Conservation (phyloP, 2,113 vertebrate genomes). For the Salvelinus fontinalis region DNA sequence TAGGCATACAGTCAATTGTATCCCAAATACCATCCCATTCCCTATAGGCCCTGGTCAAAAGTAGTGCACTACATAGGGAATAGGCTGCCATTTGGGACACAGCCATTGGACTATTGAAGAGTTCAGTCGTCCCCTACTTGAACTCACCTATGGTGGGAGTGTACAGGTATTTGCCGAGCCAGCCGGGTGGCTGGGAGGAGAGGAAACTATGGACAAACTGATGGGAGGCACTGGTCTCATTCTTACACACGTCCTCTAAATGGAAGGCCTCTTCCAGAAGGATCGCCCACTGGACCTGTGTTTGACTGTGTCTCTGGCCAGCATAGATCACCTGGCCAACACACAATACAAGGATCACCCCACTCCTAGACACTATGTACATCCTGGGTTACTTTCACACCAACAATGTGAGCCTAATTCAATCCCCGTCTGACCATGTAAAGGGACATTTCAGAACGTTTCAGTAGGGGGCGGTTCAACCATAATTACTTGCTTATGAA, state of each 20-base stretch:
- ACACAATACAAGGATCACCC: background rate
- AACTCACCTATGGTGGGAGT: conserved; percentile 85
- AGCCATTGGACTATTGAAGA: too few species aligned
- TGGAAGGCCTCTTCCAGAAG: conserved; percentile 87
- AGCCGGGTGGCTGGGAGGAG: conserved; percentile 72
- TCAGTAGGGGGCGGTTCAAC: background rate
- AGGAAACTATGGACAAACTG: conserved; percentile 83
- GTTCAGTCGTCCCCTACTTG: background rate
- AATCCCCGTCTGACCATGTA: too few species aligned
- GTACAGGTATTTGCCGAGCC: conserved; percentile 81
- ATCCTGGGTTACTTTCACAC: too few species aligned
- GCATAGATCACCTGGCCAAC: conserved; percentile 82
- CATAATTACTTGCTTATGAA: conserved; percentile 85
- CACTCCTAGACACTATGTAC: too few species aligned
- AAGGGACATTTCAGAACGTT: background rate
- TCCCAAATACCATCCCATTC: too few species aligned
- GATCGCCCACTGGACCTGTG: conserved; percentile 87
- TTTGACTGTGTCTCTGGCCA: conserved; percentile 85
- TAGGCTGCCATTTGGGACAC: too few species aligned
- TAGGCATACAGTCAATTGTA: too few species aligned
- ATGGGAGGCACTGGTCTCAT: conserved; percentile 76
- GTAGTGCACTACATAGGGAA: too few species aligned
- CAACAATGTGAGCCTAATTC: too few species aligned
- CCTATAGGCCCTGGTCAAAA: too few species aligned
- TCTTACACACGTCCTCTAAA: conserved; percentile 89